Base-by-base conservation (phyloP, 2,797 vertebrate species). In the Eulemur rubriventer region DNA sequence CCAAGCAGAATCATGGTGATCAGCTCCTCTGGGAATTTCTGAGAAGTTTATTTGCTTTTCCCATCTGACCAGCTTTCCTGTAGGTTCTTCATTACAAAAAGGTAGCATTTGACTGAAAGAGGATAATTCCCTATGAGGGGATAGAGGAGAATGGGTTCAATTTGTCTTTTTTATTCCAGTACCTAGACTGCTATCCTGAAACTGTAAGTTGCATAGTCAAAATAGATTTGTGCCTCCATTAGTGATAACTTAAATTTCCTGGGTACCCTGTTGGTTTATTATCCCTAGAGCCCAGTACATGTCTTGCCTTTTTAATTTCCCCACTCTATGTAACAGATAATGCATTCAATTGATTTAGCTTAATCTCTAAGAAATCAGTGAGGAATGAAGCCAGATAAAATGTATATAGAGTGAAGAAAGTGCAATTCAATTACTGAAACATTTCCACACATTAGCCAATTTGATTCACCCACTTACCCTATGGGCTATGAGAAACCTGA, bases 131-230 rank as follows among this genome's bases (percentile, higher is more conserved):
- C 12, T 52, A 84, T 93, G 76, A 91, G 46, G 73, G 94, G 96
- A 38, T 61, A 28, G 17, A 94, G 30, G 20, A 55, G 7, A 85
- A 84, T 12, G 89, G 97, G 97, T 1, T 11, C 94, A 97, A 98
- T 99, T 99, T 98, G 98, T 98, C 98, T 98, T 98, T 96, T 97
- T 99, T 98, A 52, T 98, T 22, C 95, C 94, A 94, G 96, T 96
- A 98, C 79, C 97, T 95, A 94, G 91, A 97, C 81, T 20, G 91
- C 95, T 97, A 97, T 95, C 52, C 38, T 94, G 92, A 91, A 97
- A 97, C 92, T 97, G 0, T 89, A 97, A 93, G 96, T 98, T 98
- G 82, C 10, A 0, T 85, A 98, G 98, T 98, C 98, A 98, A 97
- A 98, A 96, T 96, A 96, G 98, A 98, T 99, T 98, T 92, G 0